These are phyloP conservation scores for Platycheirus rosarum DNA, from an alignment of 2,888 invertebrate species.

Conservation along the genomic window DNA sequence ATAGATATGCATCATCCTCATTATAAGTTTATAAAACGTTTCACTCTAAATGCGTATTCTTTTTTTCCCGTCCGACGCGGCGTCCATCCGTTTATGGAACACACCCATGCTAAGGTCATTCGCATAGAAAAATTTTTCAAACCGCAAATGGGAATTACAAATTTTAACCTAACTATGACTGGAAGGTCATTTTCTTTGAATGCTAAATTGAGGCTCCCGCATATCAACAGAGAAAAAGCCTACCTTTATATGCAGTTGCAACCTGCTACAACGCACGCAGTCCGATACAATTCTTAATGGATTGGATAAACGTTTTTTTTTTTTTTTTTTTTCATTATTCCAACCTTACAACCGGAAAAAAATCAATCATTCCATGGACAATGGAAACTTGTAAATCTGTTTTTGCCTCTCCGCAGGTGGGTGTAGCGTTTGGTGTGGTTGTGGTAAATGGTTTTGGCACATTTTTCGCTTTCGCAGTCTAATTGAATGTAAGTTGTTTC, in stretches of 20 bases:
- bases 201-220: conserved; percentile 22
- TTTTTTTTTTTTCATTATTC: conserved; percentile 57
- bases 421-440: conserved; percentile 17
- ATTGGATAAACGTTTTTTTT: conserved; percentile 66
- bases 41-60: conserved; percentile 10
- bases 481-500: conserved; percentile 58
- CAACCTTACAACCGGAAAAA: conserved; percentile 65
- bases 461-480: conserved; percentile 66
- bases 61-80: not conserved
- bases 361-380: conserved; percentile 70
- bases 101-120: conserved; percentile 51
- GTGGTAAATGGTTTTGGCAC: conserved; percentile 58
- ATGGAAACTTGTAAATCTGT: conserved; percentile 51
- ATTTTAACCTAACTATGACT: conserved; percentile 33
- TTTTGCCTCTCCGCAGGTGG: not conserved
- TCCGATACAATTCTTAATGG: conserved; percentile 68
- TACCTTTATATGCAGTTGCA: not conserved
- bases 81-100: not conserved
- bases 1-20: conserved; percentile 54
- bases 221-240: no score
- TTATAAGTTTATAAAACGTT: conserved; percentile 35
- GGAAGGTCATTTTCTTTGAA: conserved; percentile 40
- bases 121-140: not conserved
- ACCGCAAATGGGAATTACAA: conserved; percentile 14
- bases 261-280: conserved; percentile 16